Percentiles rank a stretch among this genome's conserved stretches.
phyloP scores from a whole-genome alignment of 1,140 invertebrate species.

The Scaptomyza montana region DNA sequence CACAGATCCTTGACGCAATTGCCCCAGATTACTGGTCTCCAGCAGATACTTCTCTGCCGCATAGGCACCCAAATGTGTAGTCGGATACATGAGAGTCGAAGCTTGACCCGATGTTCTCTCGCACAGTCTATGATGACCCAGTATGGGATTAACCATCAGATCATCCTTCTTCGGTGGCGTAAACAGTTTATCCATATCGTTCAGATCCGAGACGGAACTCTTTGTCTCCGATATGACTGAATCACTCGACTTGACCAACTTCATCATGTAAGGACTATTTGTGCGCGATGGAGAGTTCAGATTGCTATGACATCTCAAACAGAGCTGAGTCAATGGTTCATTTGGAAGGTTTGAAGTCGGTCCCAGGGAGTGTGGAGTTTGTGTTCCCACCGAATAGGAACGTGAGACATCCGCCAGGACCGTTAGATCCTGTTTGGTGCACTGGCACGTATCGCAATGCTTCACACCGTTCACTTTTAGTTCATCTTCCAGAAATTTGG shows the following conservation, averaged over 20 bases:
- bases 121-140: constrained; percentile 86
- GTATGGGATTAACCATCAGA: constrained; percentile 84
- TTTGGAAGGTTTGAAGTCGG: constrained; percentile 32
- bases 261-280: constrained; percentile 83
- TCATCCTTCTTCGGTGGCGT: constrained; percentile 82
- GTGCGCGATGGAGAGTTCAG: constrained; percentile 82
- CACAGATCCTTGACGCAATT: constrained; percentile 42
- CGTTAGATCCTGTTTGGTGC: constrained; percentile 86
- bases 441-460: constrained; percentile 92
- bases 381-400: constrained; percentile 86
- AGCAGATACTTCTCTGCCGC: constrained; percentile 72
- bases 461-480: constrained; percentile 90
- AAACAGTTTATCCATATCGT: constrained; percentile 81
- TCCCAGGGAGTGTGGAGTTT: constrained; percentile 84
- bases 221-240: constrained; percentile 83
- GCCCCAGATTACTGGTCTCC: constrained; percentile 69
- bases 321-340: constrained; percentile 85
- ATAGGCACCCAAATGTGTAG: constrained; percentile 69
- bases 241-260: constrained; percentile 82
- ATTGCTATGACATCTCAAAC: constrained; percentile 85
- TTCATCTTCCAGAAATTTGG: constrained; percentile 94
- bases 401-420: constrained; percentile 86
- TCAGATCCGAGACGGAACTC: constrained; percentile 81
- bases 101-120: constrained; percentile 74
- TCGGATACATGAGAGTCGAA: constrained; percentile 74